Evolutionary conservation across 2,888 invertebrate species (phyloP), one percentile per base, ranked within the genome.

Genomic region (Branchinecta sandiegonensis): DNA sequence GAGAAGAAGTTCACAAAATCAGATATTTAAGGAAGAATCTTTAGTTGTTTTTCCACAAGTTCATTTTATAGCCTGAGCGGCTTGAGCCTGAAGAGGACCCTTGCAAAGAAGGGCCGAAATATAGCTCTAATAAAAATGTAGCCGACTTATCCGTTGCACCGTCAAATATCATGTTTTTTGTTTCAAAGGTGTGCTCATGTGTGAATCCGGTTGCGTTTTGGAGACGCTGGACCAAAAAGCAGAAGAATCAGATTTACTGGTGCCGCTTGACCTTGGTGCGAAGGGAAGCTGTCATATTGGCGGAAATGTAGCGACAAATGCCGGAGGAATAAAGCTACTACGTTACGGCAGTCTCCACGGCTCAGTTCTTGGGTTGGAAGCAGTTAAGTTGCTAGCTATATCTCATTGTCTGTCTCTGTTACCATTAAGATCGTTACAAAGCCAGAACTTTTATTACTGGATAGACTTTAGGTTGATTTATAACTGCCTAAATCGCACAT

Each of bases 271-370:
- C 80, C 81, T 99, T 70, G 97, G 97, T 0, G 95, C 97, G 0
- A 97, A 97, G 79, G 94, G 94, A 47, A 88, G 88, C 70, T 96
- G 95, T 75, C 89, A 94, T 68, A 90, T 97, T 73, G 96, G 96
- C 17, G 97, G 97, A 17, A 96, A 96, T 78, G 83, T 95, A 46
- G 88, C 95, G 50, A 97, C 97, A 13, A 96, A 96, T 80, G 97
- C 97, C 0, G 97, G 97, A 0, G 99, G 99, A 0, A 79, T 97
- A 37, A 81, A 97, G 70, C 82, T 97, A n/a, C 78, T 99, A 48
- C 84, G 96, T 56, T 99, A 97, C 77, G 99, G 99, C 10, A 94
- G 94, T 77, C 81, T 96, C 8, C 95, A 94, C 75, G 94, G 93
- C 46, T 89, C 86, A 70, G 84, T 96, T 6, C 79, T 96, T 69